Evolutionary conservation across 2,797 vertebrate species (phyloP).

Genomic region (Bucorvus abyssinicus): DNA sequence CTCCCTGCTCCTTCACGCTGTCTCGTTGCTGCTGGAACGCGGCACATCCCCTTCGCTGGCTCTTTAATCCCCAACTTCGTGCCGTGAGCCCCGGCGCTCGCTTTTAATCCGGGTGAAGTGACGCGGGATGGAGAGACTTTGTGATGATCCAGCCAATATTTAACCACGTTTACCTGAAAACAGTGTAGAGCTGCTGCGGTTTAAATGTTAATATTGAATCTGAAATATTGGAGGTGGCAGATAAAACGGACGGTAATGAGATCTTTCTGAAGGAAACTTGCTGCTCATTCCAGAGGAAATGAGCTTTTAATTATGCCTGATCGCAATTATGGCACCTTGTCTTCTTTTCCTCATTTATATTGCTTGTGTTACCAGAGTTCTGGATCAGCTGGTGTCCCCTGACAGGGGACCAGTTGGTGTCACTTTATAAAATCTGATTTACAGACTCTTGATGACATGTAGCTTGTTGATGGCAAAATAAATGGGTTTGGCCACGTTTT

Average conservation of each 20-base stretch:
- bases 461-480: not conserved
- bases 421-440: not conserved
- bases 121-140: not conserved
- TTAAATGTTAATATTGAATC: not conserved
- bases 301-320: constrained; percentile 18
- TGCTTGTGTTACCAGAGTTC: not conserved
- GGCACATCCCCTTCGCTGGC: not conserved
- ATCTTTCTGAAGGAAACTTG: not conserved
- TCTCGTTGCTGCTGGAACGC: rapidly evolving
- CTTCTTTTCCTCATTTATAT: not conserved
- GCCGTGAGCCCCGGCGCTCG: not conserved
- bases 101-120: not conserved
- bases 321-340: not conserved
- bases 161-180: not conserved
- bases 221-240: not conserved
- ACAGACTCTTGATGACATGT: not conserved
- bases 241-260: not conserved
- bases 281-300: not conserved
- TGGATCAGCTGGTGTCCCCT: not conserved
- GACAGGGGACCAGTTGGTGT: not conserved
- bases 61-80: not conserved
- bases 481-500: not conserved
- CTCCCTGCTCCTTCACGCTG: not conserved
- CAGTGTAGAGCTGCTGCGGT: not conserved
- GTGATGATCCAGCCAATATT: not conserved